Conservation (phyloP, 2,888 invertebrate genomes). For the Agrilus cyanescens region DNA sequence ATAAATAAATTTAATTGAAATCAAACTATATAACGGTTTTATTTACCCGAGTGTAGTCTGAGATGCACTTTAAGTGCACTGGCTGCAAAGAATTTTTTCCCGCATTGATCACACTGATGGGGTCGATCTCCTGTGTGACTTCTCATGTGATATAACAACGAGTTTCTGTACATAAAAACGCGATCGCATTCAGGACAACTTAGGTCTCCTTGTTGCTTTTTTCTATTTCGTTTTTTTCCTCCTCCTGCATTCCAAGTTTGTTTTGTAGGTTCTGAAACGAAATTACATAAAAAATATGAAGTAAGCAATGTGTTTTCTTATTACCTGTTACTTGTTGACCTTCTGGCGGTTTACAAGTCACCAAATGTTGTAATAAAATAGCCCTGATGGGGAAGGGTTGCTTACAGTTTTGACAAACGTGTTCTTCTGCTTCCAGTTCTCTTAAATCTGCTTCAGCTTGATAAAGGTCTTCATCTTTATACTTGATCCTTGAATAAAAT, state of each 20-base stretch:
- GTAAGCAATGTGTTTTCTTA: background rate
- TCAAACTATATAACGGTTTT: background rate
- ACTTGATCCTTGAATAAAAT: constrained; percentile 18
- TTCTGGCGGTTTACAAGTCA: constrained; percentile 28
- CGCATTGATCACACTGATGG: constrained; percentile 68
- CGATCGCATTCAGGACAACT: constrained; percentile 58
- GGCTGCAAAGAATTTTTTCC: constrained; percentile 71
- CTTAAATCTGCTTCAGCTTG: constrained; percentile 37
- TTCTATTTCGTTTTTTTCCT: constrained; percentile 25
- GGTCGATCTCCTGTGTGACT: constrained; percentile 68
- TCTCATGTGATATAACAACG: constrained; percentile 69
- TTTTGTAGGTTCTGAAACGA: too few species aligned
- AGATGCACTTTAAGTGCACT: constrained; percentile 75
- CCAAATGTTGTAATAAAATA: constrained; percentile 31
- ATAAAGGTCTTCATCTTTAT: constrained; percentile 35
- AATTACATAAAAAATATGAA: background rate
- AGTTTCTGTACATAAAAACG: constrained; percentile 71
- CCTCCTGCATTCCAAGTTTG: background rate
- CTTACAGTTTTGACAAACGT: constrained; percentile 33
- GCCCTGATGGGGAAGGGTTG: constrained; percentile 33
- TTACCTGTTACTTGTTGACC: constrained; percentile 23
- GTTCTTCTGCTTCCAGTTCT: constrained; percentile 33
- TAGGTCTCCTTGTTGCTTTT: constrained; percentile 34
- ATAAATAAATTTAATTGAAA: background rate
- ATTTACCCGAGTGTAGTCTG: constrained; percentile 53